Conservation (phyloP, 2,113 vertebrate species). For the Merops nubicus region DNA sequence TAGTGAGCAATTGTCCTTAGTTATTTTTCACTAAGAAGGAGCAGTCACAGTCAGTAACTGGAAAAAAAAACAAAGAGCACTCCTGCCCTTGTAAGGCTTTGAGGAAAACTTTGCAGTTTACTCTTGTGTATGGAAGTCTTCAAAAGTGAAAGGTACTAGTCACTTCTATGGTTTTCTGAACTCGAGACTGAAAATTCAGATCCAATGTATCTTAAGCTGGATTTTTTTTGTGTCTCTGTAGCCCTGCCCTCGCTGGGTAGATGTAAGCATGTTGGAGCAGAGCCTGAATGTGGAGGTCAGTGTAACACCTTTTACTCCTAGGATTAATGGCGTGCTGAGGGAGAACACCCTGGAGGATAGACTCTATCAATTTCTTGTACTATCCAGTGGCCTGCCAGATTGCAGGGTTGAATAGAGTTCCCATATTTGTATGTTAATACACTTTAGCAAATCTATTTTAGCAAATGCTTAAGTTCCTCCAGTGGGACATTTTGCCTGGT, state of each 20-base stretch:
- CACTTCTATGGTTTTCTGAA: neutral
- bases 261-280: neutral
- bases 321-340: neutral
- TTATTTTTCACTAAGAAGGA: neutral
- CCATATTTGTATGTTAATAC: neutral
- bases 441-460: neutral
- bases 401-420: neutral
- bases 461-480: neutral
- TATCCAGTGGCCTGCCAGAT: neutral
- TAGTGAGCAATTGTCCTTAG: neutral
- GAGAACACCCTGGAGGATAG: neutral
- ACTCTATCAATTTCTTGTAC: neutral
- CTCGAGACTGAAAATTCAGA: neutral
- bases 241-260: neutral
- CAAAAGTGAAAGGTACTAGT: neutral
- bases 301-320: neutral
- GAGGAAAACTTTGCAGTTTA: neutral
- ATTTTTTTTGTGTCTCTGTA: neutral
- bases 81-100: neutral
- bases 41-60: neutral
- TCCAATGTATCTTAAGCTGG: neutral
- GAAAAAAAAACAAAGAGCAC: rapidly evolving
- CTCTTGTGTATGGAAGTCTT: neutral
- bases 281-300: neutral
- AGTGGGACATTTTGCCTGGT: neutral